Percentiles rank a stretch among this genome's conserved stretches.
These are phyloP conservation scores for Plebejus anna DNA, from an alignment of 2,888 invertebrate species.

Conservation along the genomic window DNA sequence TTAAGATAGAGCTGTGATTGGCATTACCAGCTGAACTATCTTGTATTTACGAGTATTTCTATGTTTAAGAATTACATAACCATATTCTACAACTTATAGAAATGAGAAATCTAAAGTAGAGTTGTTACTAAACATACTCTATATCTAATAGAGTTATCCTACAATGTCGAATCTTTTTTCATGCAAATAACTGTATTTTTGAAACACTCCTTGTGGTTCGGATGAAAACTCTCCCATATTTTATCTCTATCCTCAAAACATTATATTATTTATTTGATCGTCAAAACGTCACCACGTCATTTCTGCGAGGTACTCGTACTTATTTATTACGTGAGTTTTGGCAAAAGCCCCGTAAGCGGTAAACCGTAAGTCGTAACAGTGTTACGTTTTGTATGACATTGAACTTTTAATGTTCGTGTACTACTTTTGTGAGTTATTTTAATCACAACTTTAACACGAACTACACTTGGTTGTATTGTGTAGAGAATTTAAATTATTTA, in stretches of 20 bases:
- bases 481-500: neutral
- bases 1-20: neutral
- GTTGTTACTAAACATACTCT: neutral
- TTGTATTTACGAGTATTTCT: neutral
- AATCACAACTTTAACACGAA: neutral
- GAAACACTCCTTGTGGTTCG: neutral
- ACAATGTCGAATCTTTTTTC: neutral
- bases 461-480: neutral
- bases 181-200: no score
- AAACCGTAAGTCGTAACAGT: neutral
- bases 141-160: neutral
- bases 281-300: neutral
- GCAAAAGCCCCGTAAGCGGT: slow-evolving; percentile 6
- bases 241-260: neutral
- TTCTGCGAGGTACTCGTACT: neutral
- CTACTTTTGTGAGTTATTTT: neutral
- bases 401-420: slow-evolving; percentile 1
- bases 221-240: neutral
- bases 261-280: neutral
- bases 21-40: neutral
- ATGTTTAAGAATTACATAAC: no score
- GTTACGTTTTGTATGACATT: slow-evolving; percentile 11
- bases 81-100: no score
- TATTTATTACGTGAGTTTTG: neutral
- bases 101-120: no score